phyloP scores from a whole-genome alignment of 1,140 invertebrate species.

The Papilio helenus region DNA sequence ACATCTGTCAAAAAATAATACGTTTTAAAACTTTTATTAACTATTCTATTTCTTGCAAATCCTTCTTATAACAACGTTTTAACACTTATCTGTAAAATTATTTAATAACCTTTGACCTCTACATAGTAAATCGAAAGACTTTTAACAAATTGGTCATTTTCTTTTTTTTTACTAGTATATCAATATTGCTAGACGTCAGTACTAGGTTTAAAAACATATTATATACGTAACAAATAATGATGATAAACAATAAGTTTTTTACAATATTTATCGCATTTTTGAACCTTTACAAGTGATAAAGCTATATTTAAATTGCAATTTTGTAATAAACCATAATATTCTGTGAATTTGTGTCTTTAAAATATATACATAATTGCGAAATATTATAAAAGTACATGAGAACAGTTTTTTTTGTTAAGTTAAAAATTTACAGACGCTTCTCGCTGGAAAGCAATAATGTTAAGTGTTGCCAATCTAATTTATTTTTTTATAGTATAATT shows the following conservation, averaged over 20 bases:
- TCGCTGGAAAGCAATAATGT: conserved; percentile 43
- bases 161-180: too few relatives aligned
- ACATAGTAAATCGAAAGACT: too few relatives aligned
- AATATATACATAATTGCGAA: conserved; percentile 33
- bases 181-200: neutral
- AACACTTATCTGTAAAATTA: too few relatives aligned
- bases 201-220: neutral
- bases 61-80: too few relatives aligned
- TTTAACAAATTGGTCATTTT: too few relatives aligned
- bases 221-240: neutral
- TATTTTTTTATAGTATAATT: conserved; percentile 18
- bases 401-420: conserved; percentile 23
- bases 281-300: conserved; percentile 17
- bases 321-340: conserved; percentile 16
- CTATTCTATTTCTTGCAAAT: too few relatives aligned
- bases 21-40: too few relatives aligned
- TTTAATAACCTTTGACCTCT: neutral
- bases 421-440: conserved; percentile 11
- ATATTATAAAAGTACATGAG: conserved; percentile 37
- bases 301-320: conserved; percentile 16
- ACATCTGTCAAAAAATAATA: neutral
- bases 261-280: conserved; percentile 23
- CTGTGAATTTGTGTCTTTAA: conserved; percentile 13
- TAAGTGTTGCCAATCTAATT: conserved; percentile 51
- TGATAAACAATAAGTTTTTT: neutral